Evolutionary conservation across 2,113 vertebrate species (phyloP).

Genomic region (Hemiscyllium ocellatum): DNA sequence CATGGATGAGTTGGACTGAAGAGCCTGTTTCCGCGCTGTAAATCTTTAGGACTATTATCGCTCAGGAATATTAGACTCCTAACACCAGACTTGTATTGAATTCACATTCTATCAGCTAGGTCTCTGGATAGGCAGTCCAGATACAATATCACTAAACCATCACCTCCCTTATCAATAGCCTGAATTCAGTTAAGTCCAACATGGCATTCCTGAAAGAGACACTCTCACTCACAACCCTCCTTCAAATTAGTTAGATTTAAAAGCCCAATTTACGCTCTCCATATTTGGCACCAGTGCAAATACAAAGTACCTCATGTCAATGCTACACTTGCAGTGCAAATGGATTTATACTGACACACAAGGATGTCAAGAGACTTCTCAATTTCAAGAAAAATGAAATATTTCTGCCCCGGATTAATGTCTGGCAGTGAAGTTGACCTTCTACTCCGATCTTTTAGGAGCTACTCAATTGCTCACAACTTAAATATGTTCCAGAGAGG

Average conservation of each 20-base stretch:
- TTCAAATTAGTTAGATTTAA: neutral
- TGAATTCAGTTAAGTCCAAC: neutral
- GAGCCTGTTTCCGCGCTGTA: too few species aligned
- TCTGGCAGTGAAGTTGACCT: neutral
- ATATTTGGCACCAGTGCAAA: neutral
- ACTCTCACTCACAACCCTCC: neutral
- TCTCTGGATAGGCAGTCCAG: too few species aligned
- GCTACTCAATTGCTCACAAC: too few species aligned
- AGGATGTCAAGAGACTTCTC: neutral
- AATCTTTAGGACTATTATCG: too few species aligned
- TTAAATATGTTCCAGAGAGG: too few species aligned
- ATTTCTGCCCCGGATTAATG: neutral
- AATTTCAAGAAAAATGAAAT: neutral
- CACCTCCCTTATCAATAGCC: neutral
- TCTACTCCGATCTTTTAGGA: too few species aligned
- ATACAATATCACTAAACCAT: too few species aligned
- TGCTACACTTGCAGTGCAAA: neutral
- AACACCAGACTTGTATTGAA: too few species aligned
- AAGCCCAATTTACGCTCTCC: neutral
- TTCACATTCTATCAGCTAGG: too few species aligned
- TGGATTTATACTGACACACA: neutral
- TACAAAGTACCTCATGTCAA: neutral
- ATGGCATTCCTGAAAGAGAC: neutral
- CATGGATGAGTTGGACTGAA: too few species aligned
- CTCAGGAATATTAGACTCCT: too few species aligned